Base-by-base conservation (phyloP, 2,113 vertebrate genomes). In the Amia ocellicauda region DNA sequence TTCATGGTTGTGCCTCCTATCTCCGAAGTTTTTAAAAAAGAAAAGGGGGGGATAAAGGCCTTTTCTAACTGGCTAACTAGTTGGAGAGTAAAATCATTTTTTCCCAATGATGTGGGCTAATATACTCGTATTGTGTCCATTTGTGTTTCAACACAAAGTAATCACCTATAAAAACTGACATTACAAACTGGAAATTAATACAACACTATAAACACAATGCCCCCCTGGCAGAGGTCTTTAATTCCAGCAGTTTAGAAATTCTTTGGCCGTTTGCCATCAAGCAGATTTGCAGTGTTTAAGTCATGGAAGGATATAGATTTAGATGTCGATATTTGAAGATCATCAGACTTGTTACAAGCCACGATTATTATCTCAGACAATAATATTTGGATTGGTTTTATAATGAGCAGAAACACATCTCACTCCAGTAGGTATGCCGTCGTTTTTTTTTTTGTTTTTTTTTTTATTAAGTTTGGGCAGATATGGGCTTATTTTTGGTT, bases 251-350 rank as follows among this genome's bases (percentile, higher is more conserved):
- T 50, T 47, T 24, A 29, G 27, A 40, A 51, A 29, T 47, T 24
- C 40, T 3, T 2, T 49, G 20, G 28, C 60, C 17, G 40, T 20
- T 19, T 20, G 49, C 19, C 9, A 4, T 17, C 47, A 17, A 47
- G n/a, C 45, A 20, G 27, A 36, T 5, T 7, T 7, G 11, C 31
- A 36, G 31, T 36, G 5, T 36, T 36, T 7, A 26, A 26, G 43
- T 58, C 28, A n/a, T 40, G 26, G 58, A 50, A 29, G 42, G 42
- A 65, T 58, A 58, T 58, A 58, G 19, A 65, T 65, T 14, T 8
- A 11, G 14, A 28, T 8, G 22, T 24, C 42, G 49, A 58, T 65
- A 36, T 58, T 19, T 56, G 27, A 19, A 19, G 27, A 51, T 57
- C 16, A 16, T 26, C 13, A 29, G 29, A 47, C 43, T 26, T 26